phyloP scores from a whole-genome alignment of 2,797 vertebrate genomes.

The Vultur gryphus region DNA sequence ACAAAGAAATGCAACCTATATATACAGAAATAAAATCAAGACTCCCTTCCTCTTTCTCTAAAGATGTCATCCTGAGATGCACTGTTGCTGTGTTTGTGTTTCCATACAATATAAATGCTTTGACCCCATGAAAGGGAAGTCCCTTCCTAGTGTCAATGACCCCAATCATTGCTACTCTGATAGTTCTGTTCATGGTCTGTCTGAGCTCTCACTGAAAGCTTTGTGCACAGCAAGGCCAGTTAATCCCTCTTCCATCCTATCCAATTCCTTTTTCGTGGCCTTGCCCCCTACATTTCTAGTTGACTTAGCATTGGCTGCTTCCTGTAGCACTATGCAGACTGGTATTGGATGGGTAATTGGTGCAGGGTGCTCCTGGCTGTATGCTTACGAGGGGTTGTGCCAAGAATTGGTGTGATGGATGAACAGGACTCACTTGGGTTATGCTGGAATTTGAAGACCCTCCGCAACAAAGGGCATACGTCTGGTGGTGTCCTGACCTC shows the following conservation, averaged over 20 bases:
- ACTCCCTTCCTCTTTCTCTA: neutral
- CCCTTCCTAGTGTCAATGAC: neutral
- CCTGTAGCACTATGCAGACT: too few species aligned
- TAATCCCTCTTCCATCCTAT: neutral
- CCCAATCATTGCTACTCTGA: neutral
- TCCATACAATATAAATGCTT: neutral
- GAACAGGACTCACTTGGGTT: neutral
- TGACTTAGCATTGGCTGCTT: neutral
- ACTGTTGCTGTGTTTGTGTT: conserved; percentile 23
- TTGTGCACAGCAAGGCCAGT: neutral
- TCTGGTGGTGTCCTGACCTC: neutral
- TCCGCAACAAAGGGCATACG: neutral
- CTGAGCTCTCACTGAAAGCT: neutral
- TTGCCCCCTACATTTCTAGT: neutral
- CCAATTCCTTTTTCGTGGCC: neutral
- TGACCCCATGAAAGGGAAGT: neutral
- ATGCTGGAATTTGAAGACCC: neutral
- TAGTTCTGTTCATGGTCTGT: neutral
- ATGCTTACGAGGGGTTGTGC: neutral
- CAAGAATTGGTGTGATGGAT: neutral
- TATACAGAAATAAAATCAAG: neutral
- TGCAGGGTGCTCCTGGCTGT: neutral
- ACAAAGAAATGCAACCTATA: conserved; percentile 18
- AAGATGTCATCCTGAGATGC: neutral
- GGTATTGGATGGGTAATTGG: too few species aligned